phyloP scores from a whole-genome alignment of 2,113 vertebrate genomes.

The Caranx ignobilis region DNA sequence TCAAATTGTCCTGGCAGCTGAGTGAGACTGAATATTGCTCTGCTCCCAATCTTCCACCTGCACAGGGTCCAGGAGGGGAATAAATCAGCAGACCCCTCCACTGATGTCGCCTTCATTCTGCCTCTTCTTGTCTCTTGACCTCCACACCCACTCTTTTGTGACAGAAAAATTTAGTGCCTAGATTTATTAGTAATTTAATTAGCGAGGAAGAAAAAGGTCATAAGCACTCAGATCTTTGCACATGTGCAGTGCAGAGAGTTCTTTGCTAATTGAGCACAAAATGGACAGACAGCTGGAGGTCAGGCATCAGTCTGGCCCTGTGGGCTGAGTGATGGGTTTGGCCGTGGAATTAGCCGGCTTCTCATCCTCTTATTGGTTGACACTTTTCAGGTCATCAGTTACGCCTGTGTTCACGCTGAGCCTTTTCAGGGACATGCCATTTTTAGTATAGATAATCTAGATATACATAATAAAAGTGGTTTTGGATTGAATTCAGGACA shows the following conservation, averaged over 20 bases:
- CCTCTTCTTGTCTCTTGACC: constrained; percentile 17
- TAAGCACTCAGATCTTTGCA: constrained; percentile 34
- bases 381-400: constrained; percentile 61
- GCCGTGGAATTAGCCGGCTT: constrained; percentile 64
- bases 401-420: constrained; percentile 44
- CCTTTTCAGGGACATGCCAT: constrained; percentile 62
- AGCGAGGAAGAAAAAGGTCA: constrained; percentile 65
- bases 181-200: constrained; percentile 75
- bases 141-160: constrained; percentile 42
- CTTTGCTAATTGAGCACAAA: constrained; percentile 76
- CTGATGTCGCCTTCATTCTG: not conserved
- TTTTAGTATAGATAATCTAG: constrained; percentile 73
- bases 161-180: constrained; percentile 43
- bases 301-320: constrained; percentile 69
- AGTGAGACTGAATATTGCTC: constrained; percentile 6
- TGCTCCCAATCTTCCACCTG: constrained; percentile 24
- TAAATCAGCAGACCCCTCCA: constrained; percentile 40
- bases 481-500: constrained; percentile 62
- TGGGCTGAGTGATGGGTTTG: constrained; percentile 48
- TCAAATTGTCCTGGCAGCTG: constrained; percentile 18
- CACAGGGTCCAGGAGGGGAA: constrained; percentile 10
- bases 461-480: constrained; percentile 69
- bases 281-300: constrained; percentile 77
- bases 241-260: constrained; percentile 54
- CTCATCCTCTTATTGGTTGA: constrained; percentile 47